Conservation (phyloP, 2,888 invertebrate genomes). For the Halocaridina rubra region DNA sequence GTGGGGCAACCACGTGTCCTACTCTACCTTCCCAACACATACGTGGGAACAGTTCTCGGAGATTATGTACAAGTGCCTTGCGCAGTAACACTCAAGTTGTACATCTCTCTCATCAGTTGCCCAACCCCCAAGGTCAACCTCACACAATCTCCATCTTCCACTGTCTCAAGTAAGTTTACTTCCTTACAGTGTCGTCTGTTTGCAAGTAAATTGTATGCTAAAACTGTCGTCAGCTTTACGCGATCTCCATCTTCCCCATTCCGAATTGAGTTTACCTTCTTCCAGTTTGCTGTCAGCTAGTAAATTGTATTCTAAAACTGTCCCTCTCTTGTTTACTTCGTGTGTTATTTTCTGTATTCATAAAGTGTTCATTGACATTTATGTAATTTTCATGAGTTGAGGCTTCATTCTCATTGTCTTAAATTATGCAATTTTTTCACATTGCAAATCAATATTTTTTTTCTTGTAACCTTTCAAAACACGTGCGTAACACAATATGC, state of each 20-base stretch:
- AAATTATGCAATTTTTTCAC: too few species aligned
- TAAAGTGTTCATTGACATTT: too few species aligned
- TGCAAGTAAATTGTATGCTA: background rate
- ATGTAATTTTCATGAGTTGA: too few species aligned
- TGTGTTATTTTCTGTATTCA: too few species aligned
- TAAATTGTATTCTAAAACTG: too few species aligned
- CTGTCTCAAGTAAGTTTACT: conserved; percentile 59
- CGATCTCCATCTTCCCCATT: background rate
- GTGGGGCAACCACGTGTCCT: conserved; percentile 48
- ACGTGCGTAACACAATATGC: too few species aligned
- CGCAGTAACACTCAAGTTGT: conserved; percentile 53
- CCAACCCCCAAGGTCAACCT: conserved; percentile 37
- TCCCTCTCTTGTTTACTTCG: background rate
- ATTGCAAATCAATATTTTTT: too few species aligned
- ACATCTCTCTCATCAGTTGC: conserved; percentile 61
- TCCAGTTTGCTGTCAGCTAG: too few species aligned
- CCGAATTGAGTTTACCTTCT: too few species aligned
- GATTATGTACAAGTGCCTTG: conserved; percentile 55
- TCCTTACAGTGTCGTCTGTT: background rate
- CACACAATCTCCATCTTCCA: conserved; percentile 48
- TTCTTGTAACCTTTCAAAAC: too few species aligned
- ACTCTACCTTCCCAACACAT: conserved; percentile 44
- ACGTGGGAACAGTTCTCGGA: conserved; percentile 18
- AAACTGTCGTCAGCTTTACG: background rate
- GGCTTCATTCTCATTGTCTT: too few species aligned